Evolutionary conservation across 1,140 invertebrate genomes (phyloP).

Genomic region (Heliothis virescens): DNA sequence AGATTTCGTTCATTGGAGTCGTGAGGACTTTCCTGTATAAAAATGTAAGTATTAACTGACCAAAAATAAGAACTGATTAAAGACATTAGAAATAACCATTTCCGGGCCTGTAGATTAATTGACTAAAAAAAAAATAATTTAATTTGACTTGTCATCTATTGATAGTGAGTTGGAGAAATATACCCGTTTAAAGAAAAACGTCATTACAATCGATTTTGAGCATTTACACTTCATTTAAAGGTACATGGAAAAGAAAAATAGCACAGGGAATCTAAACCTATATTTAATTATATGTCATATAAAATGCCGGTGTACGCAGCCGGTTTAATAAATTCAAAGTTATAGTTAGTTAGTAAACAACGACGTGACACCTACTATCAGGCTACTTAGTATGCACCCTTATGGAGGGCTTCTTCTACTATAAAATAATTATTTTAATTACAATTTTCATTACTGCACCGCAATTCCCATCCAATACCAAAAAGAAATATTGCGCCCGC

Average conservation of each 20-base stretch:
- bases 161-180: no score
- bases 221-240: neutral
- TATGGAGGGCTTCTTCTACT: constrained; percentile 69
- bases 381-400: constrained; percentile 83
- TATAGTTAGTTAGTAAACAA: constrained; percentile 81
- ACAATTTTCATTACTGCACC: constrained; percentile 82
- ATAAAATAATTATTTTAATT: constrained; percentile 85
- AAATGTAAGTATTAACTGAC: no score
- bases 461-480: constrained; percentile 81
- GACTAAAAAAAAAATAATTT: neutral
- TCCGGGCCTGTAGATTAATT: no score
- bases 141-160: no score
- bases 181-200: no score
- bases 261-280: neutral
- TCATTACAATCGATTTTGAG: no score
- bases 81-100: no score
- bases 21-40: no score
- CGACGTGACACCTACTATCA: constrained; percentile 71
- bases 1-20: no score
- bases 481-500: constrained; percentile 68
- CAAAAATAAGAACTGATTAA: no score
- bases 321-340: constrained; percentile 81
- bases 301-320: constrained; percentile 59
- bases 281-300: constrained; percentile 58
- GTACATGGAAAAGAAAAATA: neutral